A percentile compares a stretch with the other conserved stretches of the same genome.
Evolutionary conservation across 2,888 invertebrate genomes (phyloP).

Genomic region (Melanostoma mellinum): DNA sequence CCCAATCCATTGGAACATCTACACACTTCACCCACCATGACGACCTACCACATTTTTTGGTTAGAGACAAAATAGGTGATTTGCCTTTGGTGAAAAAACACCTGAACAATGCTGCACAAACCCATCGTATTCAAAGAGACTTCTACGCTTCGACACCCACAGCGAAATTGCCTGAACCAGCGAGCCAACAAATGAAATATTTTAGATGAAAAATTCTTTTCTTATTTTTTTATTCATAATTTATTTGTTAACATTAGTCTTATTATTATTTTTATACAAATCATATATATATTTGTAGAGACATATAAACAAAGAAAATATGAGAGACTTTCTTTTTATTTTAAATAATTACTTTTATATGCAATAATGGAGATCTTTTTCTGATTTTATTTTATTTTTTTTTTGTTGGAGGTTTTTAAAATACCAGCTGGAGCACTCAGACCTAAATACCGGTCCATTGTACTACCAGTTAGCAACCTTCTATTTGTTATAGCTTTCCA

Average conservation of each 20-base stretch:
- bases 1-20: constrained; percentile 77
- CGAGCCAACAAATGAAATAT: constrained; percentile 74
- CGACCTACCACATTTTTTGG: constrained; percentile 79
- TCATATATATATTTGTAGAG: constrained; percentile 42
- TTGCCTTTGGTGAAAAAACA: constrained; percentile 78
- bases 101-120: constrained; percentile 72
- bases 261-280: not conserved
- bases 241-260: constrained; percentile 32
- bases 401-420: too few species aligned
- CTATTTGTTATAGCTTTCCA: too few species aligned
- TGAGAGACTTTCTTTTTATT: not conserved
- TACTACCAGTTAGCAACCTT: too few species aligned
- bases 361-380: too few species aligned
- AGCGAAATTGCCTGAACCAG: constrained; percentile 73
- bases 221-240: constrained; percentile 30
- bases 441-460: too few species aligned
- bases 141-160: constrained; percentile 47
- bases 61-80: constrained; percentile 79
- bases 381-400: not conserved
- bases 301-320: constrained; percentile 19
- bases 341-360: too few species aligned
- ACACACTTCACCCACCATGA: constrained; percentile 79
- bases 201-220: constrained; percentile 73
- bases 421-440: too few species aligned
- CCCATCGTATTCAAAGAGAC: constrained; percentile 38